Evolutionary conservation across 2,888 invertebrate genomes (phyloP), one percentile per base, ranked within the genome.

Genomic region (Andrena praecox): DNA sequence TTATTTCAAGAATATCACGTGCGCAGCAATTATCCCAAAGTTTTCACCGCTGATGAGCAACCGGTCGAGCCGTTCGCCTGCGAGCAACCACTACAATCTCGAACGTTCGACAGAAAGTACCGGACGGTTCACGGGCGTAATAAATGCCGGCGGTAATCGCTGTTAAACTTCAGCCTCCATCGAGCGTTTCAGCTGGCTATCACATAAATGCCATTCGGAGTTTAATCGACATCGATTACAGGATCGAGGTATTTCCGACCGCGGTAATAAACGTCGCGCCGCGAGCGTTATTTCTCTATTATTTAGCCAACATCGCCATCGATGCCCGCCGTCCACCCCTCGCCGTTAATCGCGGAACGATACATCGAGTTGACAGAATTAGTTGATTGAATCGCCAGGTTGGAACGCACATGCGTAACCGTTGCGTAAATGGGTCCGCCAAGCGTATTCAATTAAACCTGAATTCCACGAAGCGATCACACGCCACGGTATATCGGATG

Each of bases 161-260:
- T 78, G 72, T 78, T 80, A 80, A 78, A 80, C 72, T 56, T 56
- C 24, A 29, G 10, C 33, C 56, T 1, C 35, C 80, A 54, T 73
- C 69, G 73, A 78, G 33, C 24, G 62, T 75, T 67, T 71, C 74
- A 56, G 33, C 48, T 56, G 52, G 31, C 50, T 70, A 54, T 75
- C 71, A 1, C 64, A 71, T 82, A 82, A 82, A 80, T 60, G 75
- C 72, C 73, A 77, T 69, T 73, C 77, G 77, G 67, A 80, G 81
- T 80, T 82, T 80, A 80, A 80, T 80, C 80, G 68, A 5, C 75
- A 5, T 60, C 82, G 82, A 83, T 83, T 81, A 81, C 77, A 77
- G 64, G 77, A 70, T 60, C 69, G 56, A 42, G 77, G 70, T 70
- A 82, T 81, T 82, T 70, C 81, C 56, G 70, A 16, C 6, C 62